Evolutionary conservation across 30 jellyfish, hydroid and myxozoan species (phyloP).

Genomic region (Pseudorhiza aurosa): DNA sequence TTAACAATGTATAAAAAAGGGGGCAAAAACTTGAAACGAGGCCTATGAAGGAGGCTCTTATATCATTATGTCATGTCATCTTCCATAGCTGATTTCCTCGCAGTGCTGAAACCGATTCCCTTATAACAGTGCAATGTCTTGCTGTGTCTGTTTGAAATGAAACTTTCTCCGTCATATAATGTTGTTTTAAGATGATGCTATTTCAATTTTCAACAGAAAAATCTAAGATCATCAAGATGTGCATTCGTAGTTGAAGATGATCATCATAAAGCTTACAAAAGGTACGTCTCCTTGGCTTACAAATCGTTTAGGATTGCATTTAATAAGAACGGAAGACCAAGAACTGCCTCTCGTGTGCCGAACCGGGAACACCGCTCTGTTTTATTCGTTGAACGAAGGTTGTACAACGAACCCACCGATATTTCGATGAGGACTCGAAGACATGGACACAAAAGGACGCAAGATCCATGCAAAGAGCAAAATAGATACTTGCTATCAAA

Average conservation of each 20-base stretch:
- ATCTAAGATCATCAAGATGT: constrained; percentile 54
- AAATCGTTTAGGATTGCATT: constrained; percentile 50
- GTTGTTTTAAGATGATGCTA: no score
- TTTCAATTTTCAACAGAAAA: constrained; percentile 9
- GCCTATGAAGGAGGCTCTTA: no score
- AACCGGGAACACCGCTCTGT: constrained; percentile 67
- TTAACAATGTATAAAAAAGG: no score
- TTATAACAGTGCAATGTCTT: no score
- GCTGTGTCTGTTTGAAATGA: no score
- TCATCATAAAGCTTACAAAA: constrained; percentile 66
- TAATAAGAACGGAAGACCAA: constrained; percentile 80
- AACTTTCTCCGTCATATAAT: no score
- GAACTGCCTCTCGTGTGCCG: constrained; percentile 67
- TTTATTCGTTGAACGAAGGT: constrained; percentile 64
- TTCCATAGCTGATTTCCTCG: no score
- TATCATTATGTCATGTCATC: no score
- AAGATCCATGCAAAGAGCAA: constrained; percentile 35
- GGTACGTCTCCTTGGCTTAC: constrained; percentile 71
- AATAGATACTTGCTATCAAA: constrained; percentile 4
- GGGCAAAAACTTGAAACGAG: no score
- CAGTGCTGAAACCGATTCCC: no score
- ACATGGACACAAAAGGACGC: constrained; percentile 27
- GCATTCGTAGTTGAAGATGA: constrained; percentile 79
- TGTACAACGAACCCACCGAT: not conserved
- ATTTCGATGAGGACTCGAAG: constrained; percentile 59